These are phyloP conservation scores for Cherax quadricarinatus DNA, from an alignment of 1,140 invertebrate species.

Conservation along the genomic window DNA sequence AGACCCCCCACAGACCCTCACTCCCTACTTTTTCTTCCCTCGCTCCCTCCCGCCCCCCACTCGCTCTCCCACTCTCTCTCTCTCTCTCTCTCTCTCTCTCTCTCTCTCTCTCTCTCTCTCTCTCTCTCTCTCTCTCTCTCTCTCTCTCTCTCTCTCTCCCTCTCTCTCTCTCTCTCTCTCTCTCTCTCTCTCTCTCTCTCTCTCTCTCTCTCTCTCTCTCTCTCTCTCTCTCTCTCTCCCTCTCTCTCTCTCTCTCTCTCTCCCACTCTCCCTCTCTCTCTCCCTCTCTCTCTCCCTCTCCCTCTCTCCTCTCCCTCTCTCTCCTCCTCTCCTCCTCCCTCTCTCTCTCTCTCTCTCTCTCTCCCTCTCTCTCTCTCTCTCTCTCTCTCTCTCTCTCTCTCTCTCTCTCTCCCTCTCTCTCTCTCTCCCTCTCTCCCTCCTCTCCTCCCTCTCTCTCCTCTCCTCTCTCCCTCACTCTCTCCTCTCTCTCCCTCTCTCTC, in stretches of 20 bases:
- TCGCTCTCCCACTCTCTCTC: conserved; percentile 41
- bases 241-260: background rate
- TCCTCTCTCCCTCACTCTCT: too few species aligned
- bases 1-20: too few species aligned
- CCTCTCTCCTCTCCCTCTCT: too few species aligned
- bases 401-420: background rate
- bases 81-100: conserved; percentile 13
- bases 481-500: too few species aligned
- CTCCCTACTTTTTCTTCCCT: too few species aligned
- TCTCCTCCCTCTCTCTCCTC: background rate
- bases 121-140: background rate
- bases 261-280: background rate
- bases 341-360: too few species aligned
- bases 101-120: background rate
- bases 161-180: conserved; percentile 38
- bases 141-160: conserved; percentile 5
- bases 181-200: conserved; percentile 14
- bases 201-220: background rate
- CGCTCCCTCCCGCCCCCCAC: too few species aligned
- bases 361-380: background rate
- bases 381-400: background rate
- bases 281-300: background rate
- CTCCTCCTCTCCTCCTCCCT: too few species aligned
- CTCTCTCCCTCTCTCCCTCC: background rate
- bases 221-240: background rate